Base-by-base conservation (phyloP, 92 coral and sea anemone species). In the Umimayanthus chanpuru region DNA sequence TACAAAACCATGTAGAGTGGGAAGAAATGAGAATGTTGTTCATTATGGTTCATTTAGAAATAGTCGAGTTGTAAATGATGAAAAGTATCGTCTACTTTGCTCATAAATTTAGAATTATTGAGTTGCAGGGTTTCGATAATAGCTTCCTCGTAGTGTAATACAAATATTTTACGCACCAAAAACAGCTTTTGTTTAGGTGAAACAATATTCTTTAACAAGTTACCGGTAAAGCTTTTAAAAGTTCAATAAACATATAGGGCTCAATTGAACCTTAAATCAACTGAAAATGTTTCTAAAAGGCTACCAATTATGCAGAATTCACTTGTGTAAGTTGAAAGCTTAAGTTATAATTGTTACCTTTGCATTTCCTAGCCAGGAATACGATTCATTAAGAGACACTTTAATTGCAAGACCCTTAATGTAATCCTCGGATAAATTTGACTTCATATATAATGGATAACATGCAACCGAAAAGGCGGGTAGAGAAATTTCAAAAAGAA, bases 371-470 rank as follows among this genome's bases (percentile, higher is more conserved):
- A 81, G 88, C 86, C 76, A 68, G 85, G 73, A n/a, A 82, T 81
- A 92, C 88, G n/a, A 81, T 92, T 89, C 90, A 89, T 89, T 75
- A 85, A 89, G 53, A 76, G 90, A 50, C 67, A 85, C 67, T 89
- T 89, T 92, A 92, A 92, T 92, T 92, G 92, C 94, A 64, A 81
- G 68, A 76, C 90, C 56, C 82, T 89, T 92, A 89, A 90, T 92
- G 94, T 92, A 92, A 92, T 89, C 88, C 86, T 79, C 75, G 43
- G 36, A 40, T 81, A 89, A 89, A 86, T 91, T 89, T 73, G 58
- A 61, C 86, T 90, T 89, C 94, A 92, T 92, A 56, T 89, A 92
- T 89, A 89, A 92, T 92, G 88, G 67, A 92, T 92, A 58, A 86
- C 88, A 47, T 86, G 88, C 72, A 79, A 81, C 84, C 74, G 72